phyloP scores from a whole-genome alignment of 2,888 invertebrate species.

The Dione juno region DNA sequence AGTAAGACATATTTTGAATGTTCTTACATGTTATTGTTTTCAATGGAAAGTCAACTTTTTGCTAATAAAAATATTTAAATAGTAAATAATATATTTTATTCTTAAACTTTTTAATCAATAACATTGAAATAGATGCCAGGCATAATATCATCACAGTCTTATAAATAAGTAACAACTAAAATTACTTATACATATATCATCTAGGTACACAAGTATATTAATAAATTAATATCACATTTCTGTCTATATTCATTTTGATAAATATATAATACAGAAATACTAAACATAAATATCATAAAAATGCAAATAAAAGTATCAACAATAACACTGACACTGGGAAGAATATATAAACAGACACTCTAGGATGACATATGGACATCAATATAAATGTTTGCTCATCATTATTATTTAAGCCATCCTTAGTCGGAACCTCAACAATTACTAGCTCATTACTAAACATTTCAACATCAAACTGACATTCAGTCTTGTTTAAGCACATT shows the following conservation, averaged over 20 bases:
- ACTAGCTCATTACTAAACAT: conserved; percentile 91
- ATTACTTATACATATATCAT: conserved; percentile 12
- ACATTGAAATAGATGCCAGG: conserved; percentile 42
- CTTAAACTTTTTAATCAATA: conserved; percentile 33
- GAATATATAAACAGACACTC: conserved; percentile 90
- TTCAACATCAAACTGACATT: conserved; percentile 88
- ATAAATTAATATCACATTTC: conserved; percentile 80
- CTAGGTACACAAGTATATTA: conserved; percentile 44
- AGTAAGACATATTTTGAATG: not conserved
- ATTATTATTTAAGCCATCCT: conserved; percentile 90
- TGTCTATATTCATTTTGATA: conserved; percentile 74
- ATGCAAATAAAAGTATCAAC: conserved; percentile 90
- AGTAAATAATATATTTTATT: conserved; percentile 21
- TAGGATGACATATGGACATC: conserved; percentile 90
- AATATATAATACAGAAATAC: conserved; percentile 64
- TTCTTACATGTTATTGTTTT: not conserved
- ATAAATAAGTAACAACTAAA: conserved; percentile 39
- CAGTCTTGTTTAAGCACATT: conserved; percentile 89
- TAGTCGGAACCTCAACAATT: conserved; percentile 92
- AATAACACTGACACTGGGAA: conserved; percentile 91
- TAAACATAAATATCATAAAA: conserved; percentile 85
- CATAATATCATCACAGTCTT: conserved; percentile 51
- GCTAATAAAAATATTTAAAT: not conserved
- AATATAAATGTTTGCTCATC: conserved; percentile 88
- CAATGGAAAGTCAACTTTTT: not conserved